Base-by-base conservation (phyloP, 2,888 invertebrate species). In the Carpatolechia fugitivella region DNA sequence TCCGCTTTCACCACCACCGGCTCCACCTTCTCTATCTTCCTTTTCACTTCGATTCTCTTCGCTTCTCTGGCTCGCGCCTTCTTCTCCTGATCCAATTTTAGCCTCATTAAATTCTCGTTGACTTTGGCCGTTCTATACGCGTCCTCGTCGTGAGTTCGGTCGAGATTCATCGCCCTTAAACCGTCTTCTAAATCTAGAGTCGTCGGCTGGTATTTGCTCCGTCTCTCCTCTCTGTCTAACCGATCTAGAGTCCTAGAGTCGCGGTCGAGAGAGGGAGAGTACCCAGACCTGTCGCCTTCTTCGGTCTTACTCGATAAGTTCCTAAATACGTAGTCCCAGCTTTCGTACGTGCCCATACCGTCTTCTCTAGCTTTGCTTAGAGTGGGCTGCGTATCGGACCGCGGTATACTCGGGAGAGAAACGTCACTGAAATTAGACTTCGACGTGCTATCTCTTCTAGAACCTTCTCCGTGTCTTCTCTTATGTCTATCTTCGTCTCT, bases 241-340 rank as follows among this genome's bases (percentile, higher is more conserved):
- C 87, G 72, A 56, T 90, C 91, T 1, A 90, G 70, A 0, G 90
- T 87, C 64, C 84, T 75, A 0, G 89, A 85, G 68, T 91, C 91
- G 49, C 87, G 70, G 40, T 91, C 90, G 1, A 88, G 62, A 0
- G 90, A 85, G 0, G 91, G 87, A 6, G 91, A 91, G 55, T 94
- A 89, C 64, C 95, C 92, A 55, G 93, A 94, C 47, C 94, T 93
- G 0, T 92, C 93, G 65, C 95, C 95, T 29, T 90, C 88, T 63
- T 95, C 94, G 0, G 95, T 94, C 66, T 94, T 93, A 64, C 93
- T 94, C 56, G 95, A 95, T 33, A 96, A 82, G 72, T 95, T 94
- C 64, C 93, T 92, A 72, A 94, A 96, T 0, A 96, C 95, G 70
- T 95, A 95, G 71, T 94, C 94, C 96, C 96, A 96, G 52, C 93